These are phyloP conservation scores for Varanus komodoensis DNA, from an alignment of 2,113 vertebrate species.

Conservation along the genomic window DNA sequence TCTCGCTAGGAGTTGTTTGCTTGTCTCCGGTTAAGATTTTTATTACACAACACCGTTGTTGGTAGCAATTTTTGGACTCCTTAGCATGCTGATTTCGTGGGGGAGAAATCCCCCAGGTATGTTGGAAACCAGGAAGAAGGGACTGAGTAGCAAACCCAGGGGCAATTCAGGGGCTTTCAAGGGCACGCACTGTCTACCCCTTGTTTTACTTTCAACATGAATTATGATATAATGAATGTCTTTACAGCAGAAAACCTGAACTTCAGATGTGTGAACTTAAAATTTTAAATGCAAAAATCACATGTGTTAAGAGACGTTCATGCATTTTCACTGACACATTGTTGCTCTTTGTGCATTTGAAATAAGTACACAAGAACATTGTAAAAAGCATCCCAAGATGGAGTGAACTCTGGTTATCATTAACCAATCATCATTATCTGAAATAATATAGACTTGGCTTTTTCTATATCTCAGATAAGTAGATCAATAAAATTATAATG, in stretches of 20 bases:
- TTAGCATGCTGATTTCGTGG: constrained; percentile 46
- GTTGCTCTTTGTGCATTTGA: background rate
- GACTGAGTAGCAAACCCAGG: background rate
- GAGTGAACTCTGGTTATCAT: background rate
- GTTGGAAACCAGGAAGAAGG: background rate
- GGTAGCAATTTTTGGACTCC: background rate
- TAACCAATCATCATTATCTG: background rate
- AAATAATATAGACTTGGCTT: no score
- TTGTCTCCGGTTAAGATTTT: background rate
- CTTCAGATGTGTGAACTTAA: no score
- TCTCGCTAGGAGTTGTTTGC: background rate
- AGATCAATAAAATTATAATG: background rate
- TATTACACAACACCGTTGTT: background rate
- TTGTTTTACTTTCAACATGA: background rate
- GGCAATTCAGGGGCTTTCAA: no score
- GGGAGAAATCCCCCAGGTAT: background rate
- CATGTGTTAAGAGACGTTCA: background rate
- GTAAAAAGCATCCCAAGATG: background rate
- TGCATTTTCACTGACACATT: background rate
- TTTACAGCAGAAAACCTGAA: background rate
- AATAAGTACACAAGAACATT: background rate
- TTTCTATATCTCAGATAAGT: background rate
- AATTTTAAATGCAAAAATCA: background rate
- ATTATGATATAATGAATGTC: background rate
- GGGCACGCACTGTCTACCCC: background rate